Evolutionary conservation across 2,888 invertebrate genomes (phyloP).

Genomic region (Callinectes sapidus): DNA sequence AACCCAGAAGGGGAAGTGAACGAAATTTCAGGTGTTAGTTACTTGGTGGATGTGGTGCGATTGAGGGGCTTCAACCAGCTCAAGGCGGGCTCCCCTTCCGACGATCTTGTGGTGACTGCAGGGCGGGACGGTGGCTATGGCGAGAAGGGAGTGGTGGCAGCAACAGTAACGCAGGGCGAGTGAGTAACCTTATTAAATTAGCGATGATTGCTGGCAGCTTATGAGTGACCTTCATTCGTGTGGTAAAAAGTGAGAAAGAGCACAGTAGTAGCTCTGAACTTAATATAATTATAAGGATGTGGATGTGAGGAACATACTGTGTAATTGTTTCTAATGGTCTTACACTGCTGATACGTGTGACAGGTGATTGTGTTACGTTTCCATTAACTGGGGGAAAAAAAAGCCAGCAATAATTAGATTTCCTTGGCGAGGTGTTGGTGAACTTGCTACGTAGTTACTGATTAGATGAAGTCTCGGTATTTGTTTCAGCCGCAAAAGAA

Average conservation of each 20-base stretch:
- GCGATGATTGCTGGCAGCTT: not conserved
- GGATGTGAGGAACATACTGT: not conserved
- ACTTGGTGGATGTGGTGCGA: constrained; percentile 39
- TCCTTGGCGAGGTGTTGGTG: not conserved
- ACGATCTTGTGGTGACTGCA: constrained; percentile 27
- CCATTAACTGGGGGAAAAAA: not conserved
- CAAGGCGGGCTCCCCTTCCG: constrained; percentile 26
- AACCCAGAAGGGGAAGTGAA: not conserved
- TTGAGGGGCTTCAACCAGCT: constrained; percentile 50
- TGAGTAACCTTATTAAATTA: not conserved
- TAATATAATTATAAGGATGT: not conserved
- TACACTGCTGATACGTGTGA: not conserved
- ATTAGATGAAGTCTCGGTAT: not conserved
- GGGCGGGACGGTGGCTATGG: constrained; percentile 6
- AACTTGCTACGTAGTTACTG: not conserved
- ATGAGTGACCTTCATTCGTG: not conserved
- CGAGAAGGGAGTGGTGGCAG: not conserved
- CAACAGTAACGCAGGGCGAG: not conserved
- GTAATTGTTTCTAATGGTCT: not conserved
- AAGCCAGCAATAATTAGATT: not conserved
- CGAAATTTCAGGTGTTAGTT: not conserved
- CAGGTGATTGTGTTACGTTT: not conserved
- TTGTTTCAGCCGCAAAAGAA: not conserved
- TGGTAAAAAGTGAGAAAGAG: not conserved
- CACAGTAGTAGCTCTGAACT: too few species aligned